Evolutionary conservation across 2,113 vertebrate species (phyloP).

Genomic region (Recurvirostra avosetta): DNA sequence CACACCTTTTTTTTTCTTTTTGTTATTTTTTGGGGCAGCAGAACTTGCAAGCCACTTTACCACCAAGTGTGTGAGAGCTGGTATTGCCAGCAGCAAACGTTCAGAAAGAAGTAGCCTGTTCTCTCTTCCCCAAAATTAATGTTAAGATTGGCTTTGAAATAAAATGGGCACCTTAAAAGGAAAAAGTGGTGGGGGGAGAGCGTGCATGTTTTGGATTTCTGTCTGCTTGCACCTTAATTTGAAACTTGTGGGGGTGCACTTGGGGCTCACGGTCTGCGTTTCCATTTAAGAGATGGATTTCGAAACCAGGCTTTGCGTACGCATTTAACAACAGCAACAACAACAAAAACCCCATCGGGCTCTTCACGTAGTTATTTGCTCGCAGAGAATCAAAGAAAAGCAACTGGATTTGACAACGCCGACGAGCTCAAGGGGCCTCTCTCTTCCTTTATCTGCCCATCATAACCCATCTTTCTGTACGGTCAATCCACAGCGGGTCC

Average conservation of each 20-base stretch:
- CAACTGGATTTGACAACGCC: neutral
- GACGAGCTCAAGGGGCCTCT: neutral
- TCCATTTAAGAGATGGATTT: neutral
- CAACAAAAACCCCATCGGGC: neutral
- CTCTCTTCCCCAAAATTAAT: neutral
- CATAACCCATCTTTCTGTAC: neutral
- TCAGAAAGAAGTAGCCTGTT: neutral
- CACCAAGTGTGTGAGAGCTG: neutral
- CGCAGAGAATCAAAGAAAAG: neutral
- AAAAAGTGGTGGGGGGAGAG: no score
- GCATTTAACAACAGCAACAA: neutral
- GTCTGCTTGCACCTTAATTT: neutral
- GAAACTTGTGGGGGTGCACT: neutral
- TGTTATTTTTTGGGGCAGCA: no score
- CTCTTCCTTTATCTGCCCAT: neutral
- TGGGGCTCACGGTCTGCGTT: neutral
- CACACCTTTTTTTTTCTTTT: no score
- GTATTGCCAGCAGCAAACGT: neutral
- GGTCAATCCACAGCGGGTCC: neutral
- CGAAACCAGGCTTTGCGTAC: neutral
- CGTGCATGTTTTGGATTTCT: neutral
- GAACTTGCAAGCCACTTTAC: neutral
- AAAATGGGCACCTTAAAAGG: neutral
- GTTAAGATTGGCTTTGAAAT: neutral
- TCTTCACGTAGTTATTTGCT: neutral